Evolutionary conservation across 2,888 invertebrate species (phyloP), one percentile per base, ranked within the genome.

Genomic region (Drosophila borealis): DNA sequence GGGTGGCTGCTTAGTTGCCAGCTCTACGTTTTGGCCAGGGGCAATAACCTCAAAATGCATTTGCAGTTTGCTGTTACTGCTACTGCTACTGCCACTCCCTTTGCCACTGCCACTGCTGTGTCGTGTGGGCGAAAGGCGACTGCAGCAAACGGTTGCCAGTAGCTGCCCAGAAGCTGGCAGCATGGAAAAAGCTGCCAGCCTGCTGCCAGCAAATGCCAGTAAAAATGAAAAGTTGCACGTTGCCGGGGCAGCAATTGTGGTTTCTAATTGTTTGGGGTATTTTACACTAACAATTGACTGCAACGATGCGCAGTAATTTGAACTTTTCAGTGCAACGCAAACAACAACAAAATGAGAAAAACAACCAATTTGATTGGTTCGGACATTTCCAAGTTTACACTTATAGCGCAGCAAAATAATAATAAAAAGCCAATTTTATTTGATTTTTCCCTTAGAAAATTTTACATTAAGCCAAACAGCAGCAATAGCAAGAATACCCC

Each of bases 201-300:
- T 51, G 41, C 67, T 48, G 62, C 59, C 71, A 56, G 74, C 62
- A 69, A 75, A 63, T 78, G 81, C 74, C 83, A 76, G 81, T 70
- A 72, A 83, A 83, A 83, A 86, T 83, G 83, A 83, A 83, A 86
- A 83, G 84, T 86, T 83, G 62, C 71, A 59, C 71, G 70, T 77
- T 72, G 79, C 74, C 55, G 70, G 69, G 51, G 66, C 71, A 74
- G 82, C 86, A 83, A 83, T 86, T 83, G 82, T 81, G 82, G 86
- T 79, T 81, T 83, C 86, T 83, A 83, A 83, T 86, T 83, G 84
- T 83, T 83, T 83, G 74, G 86, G 81, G 84, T 72, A 81, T 86
- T 83, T 86, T 79, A 69, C 84, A 79, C 86, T 86, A 83, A 81
- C 79, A 86, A 83, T 86, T 83, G 83, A 79, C 86, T 74, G 68